Percentiles rank a stretch among this genome's conserved stretches.
Conservation (phyloP, 2,113 vertebrate genomes). For the Triplophysa dalaica region DNA sequence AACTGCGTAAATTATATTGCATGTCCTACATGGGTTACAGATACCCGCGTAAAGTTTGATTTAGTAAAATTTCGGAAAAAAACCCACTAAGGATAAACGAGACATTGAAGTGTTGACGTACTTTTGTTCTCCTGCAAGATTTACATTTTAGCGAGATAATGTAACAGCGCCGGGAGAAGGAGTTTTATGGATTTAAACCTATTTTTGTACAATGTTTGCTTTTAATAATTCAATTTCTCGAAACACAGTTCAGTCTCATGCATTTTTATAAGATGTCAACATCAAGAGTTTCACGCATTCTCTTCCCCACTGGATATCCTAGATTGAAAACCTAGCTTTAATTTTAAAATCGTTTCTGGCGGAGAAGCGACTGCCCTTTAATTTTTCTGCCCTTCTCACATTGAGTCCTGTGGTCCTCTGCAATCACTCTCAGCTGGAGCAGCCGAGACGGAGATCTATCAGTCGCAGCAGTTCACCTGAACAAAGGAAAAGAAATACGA, state of each 20-base stretch:
- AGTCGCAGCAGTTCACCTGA: background rate
- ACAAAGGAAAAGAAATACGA: background rate
- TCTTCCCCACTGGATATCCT: constrained; percentile 30
- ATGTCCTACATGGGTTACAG: constrained; percentile 52
- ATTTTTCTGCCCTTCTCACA: constrained; percentile 33
- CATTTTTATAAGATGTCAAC: constrained; percentile 73
- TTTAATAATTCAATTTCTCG: constrained; percentile 84
- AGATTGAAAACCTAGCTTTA: constrained; percentile 36
- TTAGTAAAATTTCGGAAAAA: background rate
- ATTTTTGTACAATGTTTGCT: constrained; percentile 80
- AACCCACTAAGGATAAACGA: background rate
- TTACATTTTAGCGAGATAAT: constrained; percentile 60
- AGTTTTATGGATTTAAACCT: constrained; percentile 75
- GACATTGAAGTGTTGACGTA: background rate
- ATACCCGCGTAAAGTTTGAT: background rate
- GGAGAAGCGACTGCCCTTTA: constrained; percentile 19
- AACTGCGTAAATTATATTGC: constrained; percentile 74
- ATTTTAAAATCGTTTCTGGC: constrained; percentile 50
- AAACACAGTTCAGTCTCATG: constrained; percentile 69
- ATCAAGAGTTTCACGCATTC: constrained; percentile 62
- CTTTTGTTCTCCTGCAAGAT: constrained; percentile 66
- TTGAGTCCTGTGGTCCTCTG: background rate
- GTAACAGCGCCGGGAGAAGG: constrained; percentile 40
- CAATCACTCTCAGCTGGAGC: background rate
- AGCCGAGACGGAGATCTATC: background rate